These are phyloP conservation scores for roundworm (Caenorhabditis elegans) DNA, from an alignment of 1,140 invertebrate species.

Conservation along the genomic window DNA sequence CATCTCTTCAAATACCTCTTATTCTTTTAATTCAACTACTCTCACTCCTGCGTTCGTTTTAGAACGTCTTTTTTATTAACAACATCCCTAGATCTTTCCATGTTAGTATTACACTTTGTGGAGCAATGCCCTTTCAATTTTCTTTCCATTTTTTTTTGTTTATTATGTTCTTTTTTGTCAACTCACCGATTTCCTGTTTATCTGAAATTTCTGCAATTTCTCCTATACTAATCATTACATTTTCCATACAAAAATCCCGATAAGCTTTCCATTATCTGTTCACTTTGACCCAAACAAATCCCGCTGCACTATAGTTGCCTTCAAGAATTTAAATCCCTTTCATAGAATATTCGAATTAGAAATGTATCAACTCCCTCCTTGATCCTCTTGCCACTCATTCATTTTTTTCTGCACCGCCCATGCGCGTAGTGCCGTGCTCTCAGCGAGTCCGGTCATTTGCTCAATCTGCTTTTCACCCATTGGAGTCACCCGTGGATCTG, in stretches of 20 bases:
- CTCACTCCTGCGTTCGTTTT: neutral
- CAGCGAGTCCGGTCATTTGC: neutral
- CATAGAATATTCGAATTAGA: constrained; percentile 11
- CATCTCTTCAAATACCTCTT: neutral
- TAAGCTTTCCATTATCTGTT: constrained; percentile 1
- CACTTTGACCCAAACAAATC: neutral
- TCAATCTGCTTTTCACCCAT: neutral
- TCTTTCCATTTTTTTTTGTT: neutral
- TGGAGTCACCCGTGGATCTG: neutral
- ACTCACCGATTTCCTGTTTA: neutral
- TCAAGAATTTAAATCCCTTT: neutral
- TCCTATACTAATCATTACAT: too few species aligned
- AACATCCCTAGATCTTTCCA: neutral
- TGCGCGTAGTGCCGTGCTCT: neutral
- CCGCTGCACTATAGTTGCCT: constrained; percentile 22
- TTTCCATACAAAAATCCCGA: neutral
- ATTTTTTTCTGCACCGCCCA: neutral
- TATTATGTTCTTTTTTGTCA: neutral
- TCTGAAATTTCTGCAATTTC: neutral
- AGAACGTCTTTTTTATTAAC: neutral
- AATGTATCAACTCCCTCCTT: neutral
- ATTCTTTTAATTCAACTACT: neutral
- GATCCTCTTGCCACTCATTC: neutral
- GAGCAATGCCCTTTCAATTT: neutral
- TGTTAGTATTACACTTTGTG: constrained; percentile 12